These are phyloP conservation scores for Tetrao urogallus DNA, from an alignment of 2,113 vertebrate genomes.

Conservation along the genomic window DNA sequence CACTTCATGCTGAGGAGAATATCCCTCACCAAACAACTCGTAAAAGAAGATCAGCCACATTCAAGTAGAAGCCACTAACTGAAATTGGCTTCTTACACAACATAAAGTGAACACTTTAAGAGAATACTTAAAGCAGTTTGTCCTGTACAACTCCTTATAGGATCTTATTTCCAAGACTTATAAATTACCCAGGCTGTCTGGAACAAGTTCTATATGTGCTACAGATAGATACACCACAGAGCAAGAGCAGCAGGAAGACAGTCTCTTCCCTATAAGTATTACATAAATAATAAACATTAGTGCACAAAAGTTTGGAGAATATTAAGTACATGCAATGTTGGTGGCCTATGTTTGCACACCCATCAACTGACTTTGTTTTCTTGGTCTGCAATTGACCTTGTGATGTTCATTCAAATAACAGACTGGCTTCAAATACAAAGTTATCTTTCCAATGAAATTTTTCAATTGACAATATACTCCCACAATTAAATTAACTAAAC, in stretches of 20 bases:
- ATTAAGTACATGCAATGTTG: neutral
- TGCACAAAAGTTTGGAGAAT: neutral
- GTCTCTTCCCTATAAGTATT: neutral
- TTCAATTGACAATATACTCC: neutral
- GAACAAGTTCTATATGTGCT: neutral
- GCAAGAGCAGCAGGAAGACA: neutral
- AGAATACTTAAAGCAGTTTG: neutral
- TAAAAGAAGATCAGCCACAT: neutral
- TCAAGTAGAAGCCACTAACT: neutral
- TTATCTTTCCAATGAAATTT: neutral
- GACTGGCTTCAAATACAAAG: constrained; percentile 5
- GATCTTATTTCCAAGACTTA: neutral
- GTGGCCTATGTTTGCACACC: neutral
- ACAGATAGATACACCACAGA: neutral
- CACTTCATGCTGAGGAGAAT: neutral
- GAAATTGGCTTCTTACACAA: neutral
- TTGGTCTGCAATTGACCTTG: neutral
- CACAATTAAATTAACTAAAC: neutral
- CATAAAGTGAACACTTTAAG: neutral
- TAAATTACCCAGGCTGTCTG: neutral
- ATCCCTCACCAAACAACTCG: neutral
- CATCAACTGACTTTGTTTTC: neutral
- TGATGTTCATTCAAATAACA: neutral
- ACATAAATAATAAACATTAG: constrained; percentile 6
- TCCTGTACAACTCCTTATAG: neutral